These are phyloP conservation scores for Conchocele bisecta DNA, from an alignment of 2,888 invertebrate genomes.

Conservation along the genomic window DNA sequence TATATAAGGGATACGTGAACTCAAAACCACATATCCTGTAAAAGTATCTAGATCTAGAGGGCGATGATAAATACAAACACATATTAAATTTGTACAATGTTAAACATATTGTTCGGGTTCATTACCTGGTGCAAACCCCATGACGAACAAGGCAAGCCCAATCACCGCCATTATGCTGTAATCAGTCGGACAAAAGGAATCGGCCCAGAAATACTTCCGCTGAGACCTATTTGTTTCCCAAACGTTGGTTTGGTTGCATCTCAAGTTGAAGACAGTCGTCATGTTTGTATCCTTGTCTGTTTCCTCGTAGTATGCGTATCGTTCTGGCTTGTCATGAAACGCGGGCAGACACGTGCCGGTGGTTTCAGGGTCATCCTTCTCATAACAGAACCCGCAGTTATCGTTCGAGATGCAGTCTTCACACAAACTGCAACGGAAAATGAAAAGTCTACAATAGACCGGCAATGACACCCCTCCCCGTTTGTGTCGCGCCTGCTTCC, in stretches of 20 bases:
- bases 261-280: slow-evolving; percentile 22
- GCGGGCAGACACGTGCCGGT: slow-evolving; percentile 77
- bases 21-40: too few relatives aligned
- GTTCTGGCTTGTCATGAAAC: slow-evolving; percentile 49
- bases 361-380: slow-evolving; percentile 43
- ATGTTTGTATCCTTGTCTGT: slow-evolving; percentile 8
- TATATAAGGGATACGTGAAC: too few relatives aligned
- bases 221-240: slow-evolving; percentile 41
- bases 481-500: too few relatives aligned
- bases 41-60: too few relatives aligned
- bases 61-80: too few relatives aligned
- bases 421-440: slow-evolving; percentile 61
- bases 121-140: slow-evolving; percentile 83
- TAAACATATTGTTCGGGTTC: too few relatives aligned
- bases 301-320: slow-evolving; percentile 44
- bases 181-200: slow-evolving; percentile 83
- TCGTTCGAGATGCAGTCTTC: slow-evolving; percentile 63
- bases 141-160: slow-evolving; percentile 83
- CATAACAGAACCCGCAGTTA: slow-evolving; percentile 84
- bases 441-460: too few relatives aligned
- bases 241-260: slow-evolving; percentile 47
- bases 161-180: slow-evolving; percentile 82
- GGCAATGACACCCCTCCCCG: too few relatives aligned
- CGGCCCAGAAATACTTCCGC: slow-evolving; percentile 76
- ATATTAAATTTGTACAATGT: too few relatives aligned